phyloP scores from a whole-genome alignment of 2,888 invertebrate genomes.

The Tromatobia lineatoria region DNA sequence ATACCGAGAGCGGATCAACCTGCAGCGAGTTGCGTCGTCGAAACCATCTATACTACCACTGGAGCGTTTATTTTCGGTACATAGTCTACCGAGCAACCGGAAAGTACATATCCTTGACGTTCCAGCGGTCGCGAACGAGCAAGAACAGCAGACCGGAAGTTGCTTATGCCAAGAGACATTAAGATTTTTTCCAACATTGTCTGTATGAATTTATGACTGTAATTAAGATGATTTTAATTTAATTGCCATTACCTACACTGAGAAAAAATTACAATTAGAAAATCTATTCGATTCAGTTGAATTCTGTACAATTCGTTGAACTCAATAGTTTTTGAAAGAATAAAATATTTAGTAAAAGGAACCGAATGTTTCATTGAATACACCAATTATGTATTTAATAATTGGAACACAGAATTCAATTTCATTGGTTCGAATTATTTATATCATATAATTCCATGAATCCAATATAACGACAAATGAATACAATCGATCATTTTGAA shows the following conservation, averaged over 20 bases:
- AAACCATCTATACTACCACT: constrained; percentile 17
- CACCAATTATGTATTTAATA: too few species aligned
- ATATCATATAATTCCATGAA: too few species aligned
- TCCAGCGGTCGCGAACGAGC: constrained; percentile 4
- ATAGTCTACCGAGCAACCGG: constrained; percentile 18
- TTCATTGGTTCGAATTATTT: too few species aligned
- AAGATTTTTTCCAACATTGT: neutral
- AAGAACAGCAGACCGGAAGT: constrained; percentile 10
- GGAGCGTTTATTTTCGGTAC: constrained; percentile 48
- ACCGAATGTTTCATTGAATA: too few species aligned
- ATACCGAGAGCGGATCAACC: constrained; percentile 48
- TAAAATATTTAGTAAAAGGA: too few species aligned
- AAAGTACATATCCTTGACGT: constrained; percentile 42
- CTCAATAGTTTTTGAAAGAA: too few species aligned
- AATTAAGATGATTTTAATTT: neutral
- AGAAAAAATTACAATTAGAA: too few species aligned
- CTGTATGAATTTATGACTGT: neutral
- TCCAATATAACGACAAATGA: too few species aligned
- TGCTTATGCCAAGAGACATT: constrained; percentile 17
- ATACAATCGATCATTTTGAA: too few species aligned
- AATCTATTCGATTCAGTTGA: too few species aligned
- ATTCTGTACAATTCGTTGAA: too few species aligned
- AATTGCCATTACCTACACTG: neutral
- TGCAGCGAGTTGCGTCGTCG: constrained; percentile 38
- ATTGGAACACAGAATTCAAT: too few species aligned